Evolutionary conservation across 2,888 invertebrate species (phyloP).

Genomic region (Lochmaea capreae): DNA sequence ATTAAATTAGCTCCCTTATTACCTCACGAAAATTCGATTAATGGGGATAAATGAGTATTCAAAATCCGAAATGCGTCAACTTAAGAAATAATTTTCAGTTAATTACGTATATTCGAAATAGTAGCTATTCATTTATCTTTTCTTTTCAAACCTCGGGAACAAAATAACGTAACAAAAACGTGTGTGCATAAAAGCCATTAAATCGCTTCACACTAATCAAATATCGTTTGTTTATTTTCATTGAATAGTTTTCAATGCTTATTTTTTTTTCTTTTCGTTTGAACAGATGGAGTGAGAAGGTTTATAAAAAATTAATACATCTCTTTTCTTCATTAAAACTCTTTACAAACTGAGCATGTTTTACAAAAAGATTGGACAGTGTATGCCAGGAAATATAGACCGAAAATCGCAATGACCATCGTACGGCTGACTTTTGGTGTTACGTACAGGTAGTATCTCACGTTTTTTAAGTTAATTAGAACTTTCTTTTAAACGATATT

Average conservation of each 20-base stretch:
- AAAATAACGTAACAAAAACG: neutral
- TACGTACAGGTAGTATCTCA: no score
- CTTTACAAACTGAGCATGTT: neutral
- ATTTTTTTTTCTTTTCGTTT: neutral
- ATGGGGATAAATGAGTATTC: no score
- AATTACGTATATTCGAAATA: no score
- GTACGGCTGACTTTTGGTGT: no score
- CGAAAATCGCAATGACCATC: no score
- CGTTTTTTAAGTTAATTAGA: no score
- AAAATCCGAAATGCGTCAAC: no score
- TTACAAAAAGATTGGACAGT: neutral
- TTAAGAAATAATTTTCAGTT: no score
- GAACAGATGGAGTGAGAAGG: neutral
- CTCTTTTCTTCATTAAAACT: neutral
- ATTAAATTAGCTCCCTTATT: no score
- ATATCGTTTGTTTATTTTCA: neutral
- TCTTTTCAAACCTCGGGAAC: neutral
- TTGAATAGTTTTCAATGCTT: neutral
- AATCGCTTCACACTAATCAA: neutral
- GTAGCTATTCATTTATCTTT: no score
- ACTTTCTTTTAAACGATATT: no score
- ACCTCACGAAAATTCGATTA: no score
- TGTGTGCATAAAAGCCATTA: neutral
- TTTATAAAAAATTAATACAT: neutral
- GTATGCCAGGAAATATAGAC: neutral